These are phyloP conservation scores for Dissostichus mawsoni DNA, from an alignment of 2,113 vertebrate genomes.

Conservation along the genomic window DNA sequence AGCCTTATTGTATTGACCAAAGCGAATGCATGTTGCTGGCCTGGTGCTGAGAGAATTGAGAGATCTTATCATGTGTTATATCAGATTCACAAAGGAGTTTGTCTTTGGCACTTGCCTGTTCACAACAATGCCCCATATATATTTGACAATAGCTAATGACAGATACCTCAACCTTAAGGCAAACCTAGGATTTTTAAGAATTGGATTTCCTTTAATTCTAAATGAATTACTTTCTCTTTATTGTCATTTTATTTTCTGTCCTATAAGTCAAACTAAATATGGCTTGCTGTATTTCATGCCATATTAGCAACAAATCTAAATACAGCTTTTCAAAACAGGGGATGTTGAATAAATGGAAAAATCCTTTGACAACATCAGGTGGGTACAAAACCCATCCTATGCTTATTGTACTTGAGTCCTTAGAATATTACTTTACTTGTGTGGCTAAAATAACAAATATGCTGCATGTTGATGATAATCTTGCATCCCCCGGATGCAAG, in stretches of 20 bases:
- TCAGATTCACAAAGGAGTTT: slow-evolving; percentile 68
- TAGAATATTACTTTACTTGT: slow-evolving; percentile 78
- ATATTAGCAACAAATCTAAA: slow-evolving; percentile 44
- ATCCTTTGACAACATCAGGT: slow-evolving; percentile 58
- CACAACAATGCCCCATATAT: slow-evolving; percentile 40
- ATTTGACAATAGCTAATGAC: slow-evolving; percentile 47
- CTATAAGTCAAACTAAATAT: slow-evolving; percentile 36
- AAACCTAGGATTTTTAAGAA: slow-evolving; percentile 12
- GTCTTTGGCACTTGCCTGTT: slow-evolving; percentile 51
- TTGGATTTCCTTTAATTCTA: slow-evolving; percentile 30
- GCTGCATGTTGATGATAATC: slow-evolving; percentile 77
- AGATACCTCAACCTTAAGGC: slow-evolving; percentile 28
- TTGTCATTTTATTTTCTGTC: slow-evolving; percentile 39
- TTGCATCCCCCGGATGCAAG: slow-evolving; percentile 72
- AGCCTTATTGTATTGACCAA: slow-evolving; percentile 79
- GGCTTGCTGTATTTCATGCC: slow-evolving; percentile 7
- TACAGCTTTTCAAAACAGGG: slow-evolving; percentile 36
- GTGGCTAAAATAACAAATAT: slow-evolving; percentile 77
- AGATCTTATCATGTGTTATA: slow-evolving; percentile 76
- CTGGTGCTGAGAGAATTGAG: slow-evolving; percentile 65
- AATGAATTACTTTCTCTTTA: neutral
- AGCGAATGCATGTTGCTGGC: slow-evolving; percentile 55
- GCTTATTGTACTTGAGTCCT: slow-evolving; percentile 63
- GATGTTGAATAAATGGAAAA: slow-evolving; percentile 52
- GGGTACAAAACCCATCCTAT: slow-evolving; percentile 53